Conservation (phyloP, 2,797 vertebrate species). For the Cynodonichthys magdalenae region DNA sequence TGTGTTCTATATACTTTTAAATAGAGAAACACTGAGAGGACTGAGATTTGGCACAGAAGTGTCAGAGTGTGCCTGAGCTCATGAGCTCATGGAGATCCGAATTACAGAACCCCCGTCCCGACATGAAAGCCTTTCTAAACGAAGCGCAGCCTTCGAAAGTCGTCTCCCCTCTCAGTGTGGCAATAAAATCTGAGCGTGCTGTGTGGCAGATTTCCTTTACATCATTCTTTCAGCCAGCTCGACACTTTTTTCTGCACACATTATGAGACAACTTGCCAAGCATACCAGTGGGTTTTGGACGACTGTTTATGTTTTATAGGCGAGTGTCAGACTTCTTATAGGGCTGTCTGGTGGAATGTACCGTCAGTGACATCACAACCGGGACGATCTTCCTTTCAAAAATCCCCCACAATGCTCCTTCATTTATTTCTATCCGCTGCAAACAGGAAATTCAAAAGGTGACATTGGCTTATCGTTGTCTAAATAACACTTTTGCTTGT, state of each 20-base stretch:
- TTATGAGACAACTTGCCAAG: slow-evolving; percentile 57
- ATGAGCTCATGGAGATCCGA: slow-evolving; percentile 46
- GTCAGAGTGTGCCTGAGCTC: slow-evolving; percentile 38
- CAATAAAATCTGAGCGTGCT: slow-evolving; percentile 53
- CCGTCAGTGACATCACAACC: slow-evolving; percentile 56
- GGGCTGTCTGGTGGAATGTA: slow-evolving; percentile 38
- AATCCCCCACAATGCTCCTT: slow-evolving; percentile 47
- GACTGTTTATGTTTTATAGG: slow-evolving; percentile 57
- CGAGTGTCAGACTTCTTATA: slow-evolving; percentile 34
- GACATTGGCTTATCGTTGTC: slow-evolving; percentile 26
- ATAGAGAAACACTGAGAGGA: neutral
- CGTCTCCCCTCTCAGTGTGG: slow-evolving; percentile 34
- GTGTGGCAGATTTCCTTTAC: slow-evolving; percentile 59
- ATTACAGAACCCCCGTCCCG: slow-evolving; percentile 9
- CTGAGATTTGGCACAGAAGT: slow-evolving; percentile 15
- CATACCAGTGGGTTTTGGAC: slow-evolving; percentile 51
- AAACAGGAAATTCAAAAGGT: slow-evolving; percentile 25
- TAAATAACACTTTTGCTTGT: slow-evolving; percentile 28
- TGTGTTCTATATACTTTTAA: slow-evolving; percentile 6
- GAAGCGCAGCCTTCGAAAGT: neutral
- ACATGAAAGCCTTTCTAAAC: slow-evolving; percentile 38
- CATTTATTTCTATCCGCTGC: neutral
- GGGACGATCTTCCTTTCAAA: slow-evolving; percentile 18
- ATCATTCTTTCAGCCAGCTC: slow-evolving; percentile 56
- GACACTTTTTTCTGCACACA: slow-evolving; percentile 60